Evolutionary conservation across 92 coral and sea anemone genomes (phyloP).

Genomic region (Blastomussa wellsi): DNA sequence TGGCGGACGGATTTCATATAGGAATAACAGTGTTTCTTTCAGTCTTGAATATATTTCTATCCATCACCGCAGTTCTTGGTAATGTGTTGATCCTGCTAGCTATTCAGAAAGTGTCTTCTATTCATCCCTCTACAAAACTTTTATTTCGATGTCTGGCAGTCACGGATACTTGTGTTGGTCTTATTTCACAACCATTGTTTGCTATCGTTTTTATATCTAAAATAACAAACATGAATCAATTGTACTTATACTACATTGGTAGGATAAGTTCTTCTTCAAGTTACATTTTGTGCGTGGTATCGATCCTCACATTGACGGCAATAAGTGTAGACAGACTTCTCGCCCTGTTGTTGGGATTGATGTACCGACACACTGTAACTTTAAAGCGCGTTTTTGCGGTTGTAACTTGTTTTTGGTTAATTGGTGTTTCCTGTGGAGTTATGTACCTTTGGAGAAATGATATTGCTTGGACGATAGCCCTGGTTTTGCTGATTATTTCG

Average conservation of each 20-base stretch:
- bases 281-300: not conserved
- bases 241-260: not conserved
- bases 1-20: not conserved
- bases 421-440: not conserved
- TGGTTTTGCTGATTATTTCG: not conserved
- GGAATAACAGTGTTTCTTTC: not conserved
- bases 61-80: constrained; percentile 6
- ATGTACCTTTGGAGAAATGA: not conserved
- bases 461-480: not conserved
- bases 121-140: constrained; percentile 30
- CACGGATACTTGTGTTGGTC: constrained; percentile 16
- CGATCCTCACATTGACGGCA: constrained; percentile 6
- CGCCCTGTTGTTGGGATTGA: constrained; percentile 17
- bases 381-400: not conserved
- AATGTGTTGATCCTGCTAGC: not conserved
- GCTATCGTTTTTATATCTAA: not conserved
- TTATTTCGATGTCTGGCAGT: constrained; percentile 27
- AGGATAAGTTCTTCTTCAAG: not conserved
- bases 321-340: constrained; percentile 16
- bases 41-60: constrained; percentile 1
- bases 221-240: not conserved
- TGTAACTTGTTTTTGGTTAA: not conserved
- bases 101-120: constrained; percentile 3
- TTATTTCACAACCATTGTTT: constrained; percentile 6
- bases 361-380: constrained; percentile 1